Percentiles rank a stretch among this genome's conserved stretches.
phyloP scores from a whole-genome alignment of 1,140 invertebrate genomes.

The Panulirus ornatus region DNA sequence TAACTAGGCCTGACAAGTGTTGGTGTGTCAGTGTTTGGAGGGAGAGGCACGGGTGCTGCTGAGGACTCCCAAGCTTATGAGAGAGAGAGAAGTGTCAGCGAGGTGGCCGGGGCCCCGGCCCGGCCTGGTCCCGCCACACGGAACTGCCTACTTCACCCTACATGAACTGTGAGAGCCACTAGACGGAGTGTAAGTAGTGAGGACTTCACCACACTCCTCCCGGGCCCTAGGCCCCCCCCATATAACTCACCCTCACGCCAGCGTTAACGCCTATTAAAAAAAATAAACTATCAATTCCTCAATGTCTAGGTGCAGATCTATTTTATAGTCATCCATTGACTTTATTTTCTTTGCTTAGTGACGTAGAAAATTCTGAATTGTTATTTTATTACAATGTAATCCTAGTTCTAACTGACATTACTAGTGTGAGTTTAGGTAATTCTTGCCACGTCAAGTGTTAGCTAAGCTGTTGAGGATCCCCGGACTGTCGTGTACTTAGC shows the following conservation, averaged over 20 bases:
- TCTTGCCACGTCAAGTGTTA: background rate
- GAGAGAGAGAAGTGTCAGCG: background rate
- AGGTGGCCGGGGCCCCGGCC: background rate
- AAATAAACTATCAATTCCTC: background rate
- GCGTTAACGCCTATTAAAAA: background rate
- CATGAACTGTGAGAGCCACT: background rate
- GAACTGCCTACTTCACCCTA: background rate
- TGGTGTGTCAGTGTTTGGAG: background rate
- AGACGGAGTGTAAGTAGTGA: conserved; percentile 3
- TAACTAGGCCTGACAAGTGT: background rate
- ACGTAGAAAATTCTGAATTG: background rate
- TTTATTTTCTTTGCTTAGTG: background rate
- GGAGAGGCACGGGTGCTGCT: background rate
- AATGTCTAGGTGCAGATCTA: background rate
- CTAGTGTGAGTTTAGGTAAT: background rate
- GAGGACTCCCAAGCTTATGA: background rate
- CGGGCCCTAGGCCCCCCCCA: background rate
- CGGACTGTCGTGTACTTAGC: conserved; percentile 27
- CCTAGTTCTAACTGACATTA: no score
- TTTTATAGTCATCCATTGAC: background rate
- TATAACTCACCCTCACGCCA: background rate
- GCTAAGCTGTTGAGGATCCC: background rate
- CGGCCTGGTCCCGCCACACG: background rate
- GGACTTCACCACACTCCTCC: background rate
- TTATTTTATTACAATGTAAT: background rate